Base-by-base conservation (phyloP, 2,113 vertebrate species). In the Sinosuthora webbiana region DNA sequence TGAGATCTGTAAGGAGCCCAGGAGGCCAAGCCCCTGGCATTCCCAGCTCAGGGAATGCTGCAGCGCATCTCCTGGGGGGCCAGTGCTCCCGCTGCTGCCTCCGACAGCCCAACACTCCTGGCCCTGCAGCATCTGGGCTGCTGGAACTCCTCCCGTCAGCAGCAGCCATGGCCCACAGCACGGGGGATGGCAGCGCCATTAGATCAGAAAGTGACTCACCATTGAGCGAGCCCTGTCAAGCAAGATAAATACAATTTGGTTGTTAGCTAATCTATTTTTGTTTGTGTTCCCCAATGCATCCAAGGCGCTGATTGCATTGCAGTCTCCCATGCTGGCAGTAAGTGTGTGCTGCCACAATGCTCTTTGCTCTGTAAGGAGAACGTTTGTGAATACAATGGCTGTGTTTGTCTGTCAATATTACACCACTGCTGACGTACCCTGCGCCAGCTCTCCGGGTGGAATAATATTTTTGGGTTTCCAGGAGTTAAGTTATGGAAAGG, bases 191-290 rank as follows among this genome's bases (percentile, higher is more conserved):
- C 77, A 87, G 83, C 8, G 27, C 80, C 91, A 31, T 57, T 28
- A 57, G 94, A 68, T 92, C 93, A 94, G 77, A 95, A 93, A 81
- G 87, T 96, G 92, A 96, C 80, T 95, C 94, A 95, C 60, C 11
- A 16, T 1, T 3, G 47, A 90, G 33, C 92, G 10, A 87, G 55
- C 82, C 83, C 94, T 24, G 73, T 95, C 94, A 96, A 45, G 80
- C 78, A 87, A 90, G 94, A 80, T 31, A 94, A 95, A 96, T 13
- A 79, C 41, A 53, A 91, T 95, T 93, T 11, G 82, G 89, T 71
- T 76, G 55, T 91, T 85, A 80, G 87, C 93, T 97, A 94, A 97
- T 95, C 96, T 95, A 70, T 94, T 97, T 97, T 84, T 95, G 76
- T 97, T 97, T 97, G 91, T 85, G 53, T 73, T 97, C 94, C 94